Base-by-base conservation (phyloP, 2,888 invertebrate species). In the Apeira syringaria region DNA sequence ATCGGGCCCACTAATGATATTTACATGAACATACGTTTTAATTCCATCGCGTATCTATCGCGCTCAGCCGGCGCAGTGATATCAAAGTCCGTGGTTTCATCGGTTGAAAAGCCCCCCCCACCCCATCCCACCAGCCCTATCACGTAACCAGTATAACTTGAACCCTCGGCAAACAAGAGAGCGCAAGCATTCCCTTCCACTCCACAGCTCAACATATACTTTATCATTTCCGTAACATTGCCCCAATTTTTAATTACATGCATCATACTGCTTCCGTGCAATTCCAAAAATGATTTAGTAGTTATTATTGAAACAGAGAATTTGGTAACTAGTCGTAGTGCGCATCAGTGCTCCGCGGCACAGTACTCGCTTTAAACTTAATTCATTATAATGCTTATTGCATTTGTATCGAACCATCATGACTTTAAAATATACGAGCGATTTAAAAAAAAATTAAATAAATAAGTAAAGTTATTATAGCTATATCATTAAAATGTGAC, bases 221-320 rank as follows among this genome's bases (percentile, higher is more conserved):
- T 69, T 79, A 34, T 9, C 24, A 26, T 4, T 31, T 47, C 60
- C 55, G 58, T 65, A 64, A 68, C 67, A 69, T 61, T 80, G 77
- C 74, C 71, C 74, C 74, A 80, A 71, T 80, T 84, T 85, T 83
- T 84, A 86, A 85, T 84, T 80, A 81, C 82, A 83, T 81, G 78
- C 80, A 83, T 82, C 79, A 81, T 74, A 62, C 72, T 65, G 64
- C 53, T 53, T 50, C 70, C 70, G 72, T 76, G 77, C 75, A 79
- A 72, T 76, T 77, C 73, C 68, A 72, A 76, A 81, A 79, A 74
- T 74, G 74, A 80, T 81, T 81, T 74, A 59, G 71, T 4, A 68
- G 68, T 68, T 72, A 64, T 30, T 29, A 40, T 36, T 36, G 37
- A 12, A 13, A 15, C n/a, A n/a, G n/a, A n/a, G n/a, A n/a, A n/a